Percentiles rank a stretch among this genome's conserved stretches.
These are phyloP conservation scores for Scopus umbretta DNA, from an alignment of 2,113 vertebrate genomes.

Conservation along the genomic window DNA sequence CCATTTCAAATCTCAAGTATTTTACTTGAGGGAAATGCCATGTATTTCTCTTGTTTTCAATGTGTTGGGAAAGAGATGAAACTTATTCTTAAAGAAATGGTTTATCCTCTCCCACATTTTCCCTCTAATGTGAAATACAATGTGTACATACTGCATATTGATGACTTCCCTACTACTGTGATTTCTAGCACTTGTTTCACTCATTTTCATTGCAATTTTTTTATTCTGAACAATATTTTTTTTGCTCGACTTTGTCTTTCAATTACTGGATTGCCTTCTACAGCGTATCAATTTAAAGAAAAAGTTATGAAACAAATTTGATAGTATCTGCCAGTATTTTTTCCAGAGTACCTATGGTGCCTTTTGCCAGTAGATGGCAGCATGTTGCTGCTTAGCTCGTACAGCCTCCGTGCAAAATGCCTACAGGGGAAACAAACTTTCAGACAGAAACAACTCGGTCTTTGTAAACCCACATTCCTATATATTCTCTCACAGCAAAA, in stretches of 20 bases:
- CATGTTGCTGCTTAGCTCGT: constrained; percentile 40
- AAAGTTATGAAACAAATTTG: background rate
- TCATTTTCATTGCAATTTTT: background rate
- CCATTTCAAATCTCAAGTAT: background rate
- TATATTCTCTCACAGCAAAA: background rate
- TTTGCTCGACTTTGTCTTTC: background rate
- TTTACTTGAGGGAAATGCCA: background rate
- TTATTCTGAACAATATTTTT: background rate
- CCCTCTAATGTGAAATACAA: background rate
- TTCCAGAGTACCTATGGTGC: background rate
- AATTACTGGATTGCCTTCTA: background rate
- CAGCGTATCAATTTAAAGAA: background rate
- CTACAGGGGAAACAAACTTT: background rate
- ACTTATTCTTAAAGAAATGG: background rate
- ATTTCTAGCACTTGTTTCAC: background rate
- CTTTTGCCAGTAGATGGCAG: constrained; percentile 73
- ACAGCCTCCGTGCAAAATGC: background rate
- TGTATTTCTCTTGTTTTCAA: background rate
- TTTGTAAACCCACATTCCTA: background rate
- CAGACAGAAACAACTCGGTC: background rate
- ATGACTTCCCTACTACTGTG: background rate
- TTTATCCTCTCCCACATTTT: background rate
- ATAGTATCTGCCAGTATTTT: background rate
- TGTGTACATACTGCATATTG: background rate
- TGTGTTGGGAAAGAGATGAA: background rate